Evolutionary conservation across 2,113 vertebrate species (phyloP).

Genomic region (Eulacestoma nigropectus): DNA sequence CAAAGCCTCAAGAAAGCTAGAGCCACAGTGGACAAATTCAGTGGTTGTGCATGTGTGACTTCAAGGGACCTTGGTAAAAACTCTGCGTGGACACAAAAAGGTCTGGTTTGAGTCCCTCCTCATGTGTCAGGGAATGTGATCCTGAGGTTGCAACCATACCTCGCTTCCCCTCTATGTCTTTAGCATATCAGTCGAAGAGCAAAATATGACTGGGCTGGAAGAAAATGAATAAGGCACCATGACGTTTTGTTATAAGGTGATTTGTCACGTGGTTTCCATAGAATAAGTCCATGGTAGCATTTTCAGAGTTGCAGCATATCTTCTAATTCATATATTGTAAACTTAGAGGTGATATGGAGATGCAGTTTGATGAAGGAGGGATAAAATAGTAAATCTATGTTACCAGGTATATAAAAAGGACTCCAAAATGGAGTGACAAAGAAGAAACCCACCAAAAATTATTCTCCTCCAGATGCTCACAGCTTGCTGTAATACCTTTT

Average conservation of each 20-base stretch:
- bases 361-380: background rate
- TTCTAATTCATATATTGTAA: background rate
- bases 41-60: background rate
- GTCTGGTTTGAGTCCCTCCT: background rate
- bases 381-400: background rate
- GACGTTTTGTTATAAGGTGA: background rate
- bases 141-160: background rate
- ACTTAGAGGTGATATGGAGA: background rate
- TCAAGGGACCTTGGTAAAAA: slow-evolving; percentile 3
- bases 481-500: fast-evolving
- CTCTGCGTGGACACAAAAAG: background rate
- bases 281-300: background rate
- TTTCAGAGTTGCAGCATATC: background rate
- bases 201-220: background rate
- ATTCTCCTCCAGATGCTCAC: background rate
- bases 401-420: background rate
- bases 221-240: background rate
- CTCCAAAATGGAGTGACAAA: background rate
- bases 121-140: background rate
- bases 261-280: background rate
- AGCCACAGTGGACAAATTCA: slow-evolving; percentile 18
- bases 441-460: background rate
- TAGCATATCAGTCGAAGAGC: background rate
- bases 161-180: background rate
- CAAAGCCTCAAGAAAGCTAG: background rate